Evolutionary conservation across 2,113 vertebrate species (phyloP).

Genomic region (Phycodurus eques): DNA sequence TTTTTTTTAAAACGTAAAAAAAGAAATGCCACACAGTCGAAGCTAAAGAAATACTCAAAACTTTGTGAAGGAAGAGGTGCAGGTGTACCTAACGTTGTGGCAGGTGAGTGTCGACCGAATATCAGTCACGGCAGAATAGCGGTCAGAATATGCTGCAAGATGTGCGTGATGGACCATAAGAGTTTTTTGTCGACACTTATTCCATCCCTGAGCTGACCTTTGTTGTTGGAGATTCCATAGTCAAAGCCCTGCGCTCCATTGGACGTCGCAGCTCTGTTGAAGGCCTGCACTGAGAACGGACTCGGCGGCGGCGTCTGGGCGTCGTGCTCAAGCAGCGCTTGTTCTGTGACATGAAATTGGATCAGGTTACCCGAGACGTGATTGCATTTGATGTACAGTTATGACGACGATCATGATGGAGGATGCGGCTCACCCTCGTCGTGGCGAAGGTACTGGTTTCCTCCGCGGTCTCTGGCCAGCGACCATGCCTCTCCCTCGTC

Average conservation of each 20-base stretch:
- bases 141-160: background rate
- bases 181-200: background rate
- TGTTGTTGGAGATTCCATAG: slow-evolving; percentile 94
- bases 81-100: background rate
- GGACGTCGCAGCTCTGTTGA: slow-evolving; percentile 82
- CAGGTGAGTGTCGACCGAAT: background rate
- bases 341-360: slow-evolving; percentile 75
- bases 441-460: slow-evolving; percentile 95
- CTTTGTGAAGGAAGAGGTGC: background rate
- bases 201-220: slow-evolving; percentile 74
- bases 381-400: background rate
- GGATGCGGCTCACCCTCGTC: slow-evolving; percentile 87
- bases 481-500: slow-evolving; percentile 99
- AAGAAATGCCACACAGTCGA: background rate
- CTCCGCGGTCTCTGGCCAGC: slow-evolving; percentile 92
- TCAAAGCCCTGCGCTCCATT: slow-evolving; percentile 94
- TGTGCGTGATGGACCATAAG: background rate
- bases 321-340: slow-evolving; percentile 86
- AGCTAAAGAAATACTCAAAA: background rate
- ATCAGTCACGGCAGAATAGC: background rate
- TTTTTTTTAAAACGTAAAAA: no score
- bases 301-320: slow-evolving; percentile 94
- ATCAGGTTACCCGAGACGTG: background rate
- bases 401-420: background rate
- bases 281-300: slow-evolving; percentile 93